These are phyloP conservation scores for Drosophila maculinotata DNA, from an alignment of 2,888 invertebrate genomes.

Conservation along the genomic window DNA sequence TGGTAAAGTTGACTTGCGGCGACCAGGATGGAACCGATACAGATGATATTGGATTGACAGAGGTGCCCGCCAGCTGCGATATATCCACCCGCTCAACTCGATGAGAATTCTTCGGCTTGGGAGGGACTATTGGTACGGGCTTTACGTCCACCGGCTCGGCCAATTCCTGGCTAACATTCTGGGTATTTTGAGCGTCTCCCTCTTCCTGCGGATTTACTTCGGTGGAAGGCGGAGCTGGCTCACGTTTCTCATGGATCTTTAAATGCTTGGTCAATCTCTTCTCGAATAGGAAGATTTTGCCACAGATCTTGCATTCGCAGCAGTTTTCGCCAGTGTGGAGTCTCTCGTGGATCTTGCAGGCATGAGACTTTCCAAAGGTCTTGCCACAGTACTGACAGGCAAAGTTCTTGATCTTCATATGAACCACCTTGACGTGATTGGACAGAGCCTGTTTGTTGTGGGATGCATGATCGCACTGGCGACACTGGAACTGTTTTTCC, in stretches of 20 bases:
- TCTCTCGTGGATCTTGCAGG: constrained; percentile 82
- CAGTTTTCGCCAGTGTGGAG: constrained; percentile 82
- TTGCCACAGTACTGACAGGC: constrained; percentile 83
- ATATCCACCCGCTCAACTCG: constrained; percentile 82
- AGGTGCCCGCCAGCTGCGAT: constrained; percentile 80
- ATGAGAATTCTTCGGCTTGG: constrained; percentile 80
- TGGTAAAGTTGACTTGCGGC: constrained; percentile 83
- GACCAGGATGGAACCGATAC: constrained; percentile 82
- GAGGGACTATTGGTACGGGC: constrained; percentile 47
- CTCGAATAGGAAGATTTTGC: constrained; percentile 81
- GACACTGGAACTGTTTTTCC: constrained; percentile 83
- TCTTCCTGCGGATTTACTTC: constrained; percentile 46
- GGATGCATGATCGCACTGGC: constrained; percentile 80
- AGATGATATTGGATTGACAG: constrained; percentile 82
- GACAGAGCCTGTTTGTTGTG: constrained; percentile 82
- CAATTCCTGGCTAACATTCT: constrained; percentile 26
- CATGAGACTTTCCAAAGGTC: constrained; percentile 82
- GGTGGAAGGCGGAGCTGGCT: constrained; percentile 53
- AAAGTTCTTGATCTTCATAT: constrained; percentile 82
- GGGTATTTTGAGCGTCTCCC: constrained; percentile 22
- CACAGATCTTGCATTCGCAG: constrained; percentile 82
- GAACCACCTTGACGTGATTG: constrained; percentile 82
- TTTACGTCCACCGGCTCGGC: constrained; percentile 45
- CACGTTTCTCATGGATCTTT: constrained; percentile 81
- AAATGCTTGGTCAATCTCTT: constrained; percentile 82